Conservation (phyloP, 1,140 invertebrate species). For the Dolichoris vasculosae region DNA sequence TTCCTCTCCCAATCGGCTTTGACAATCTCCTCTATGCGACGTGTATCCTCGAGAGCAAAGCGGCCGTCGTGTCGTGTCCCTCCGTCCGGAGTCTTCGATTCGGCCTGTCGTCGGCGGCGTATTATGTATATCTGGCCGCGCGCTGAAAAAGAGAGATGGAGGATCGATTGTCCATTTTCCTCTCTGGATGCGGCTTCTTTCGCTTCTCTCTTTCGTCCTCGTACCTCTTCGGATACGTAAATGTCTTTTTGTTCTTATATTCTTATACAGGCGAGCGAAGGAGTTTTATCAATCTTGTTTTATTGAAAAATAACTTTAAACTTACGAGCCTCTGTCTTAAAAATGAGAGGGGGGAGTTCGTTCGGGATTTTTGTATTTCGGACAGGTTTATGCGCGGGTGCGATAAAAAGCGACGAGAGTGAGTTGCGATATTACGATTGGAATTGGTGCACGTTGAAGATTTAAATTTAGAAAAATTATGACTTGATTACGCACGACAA, state of each 20-base stretch:
- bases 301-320: constrained; percentile 35
- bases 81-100: constrained; percentile 12
- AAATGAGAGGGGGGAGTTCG: not conserved
- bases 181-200: constrained; percentile 3
- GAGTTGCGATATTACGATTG: constrained; percentile 43
- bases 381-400: constrained; percentile 36
- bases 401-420: constrained; percentile 6
- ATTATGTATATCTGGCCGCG: constrained; percentile 3
- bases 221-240: not conserved
- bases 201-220: not conserved
- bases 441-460: not conserved
- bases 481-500: not conserved
- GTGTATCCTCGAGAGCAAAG: constrained; percentile 5
- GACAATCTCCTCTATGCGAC: constrained; percentile 8
- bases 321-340: constrained; percentile 30
- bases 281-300: constrained; percentile 34
- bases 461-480: constrained; percentile 2
- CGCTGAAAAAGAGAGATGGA: not conserved
- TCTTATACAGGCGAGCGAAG: not conserved
- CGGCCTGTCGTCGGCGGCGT: not conserved
- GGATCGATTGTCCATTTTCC: constrained; percentile 39
- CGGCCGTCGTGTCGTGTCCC: not conserved
- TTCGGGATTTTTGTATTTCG: not conserved
- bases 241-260: not conserved
- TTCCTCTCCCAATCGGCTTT: not conserved